These are phyloP conservation scores for Limosa lapponica DNA, from an alignment of 2,797 vertebrate genomes.

Conservation along the genomic window DNA sequence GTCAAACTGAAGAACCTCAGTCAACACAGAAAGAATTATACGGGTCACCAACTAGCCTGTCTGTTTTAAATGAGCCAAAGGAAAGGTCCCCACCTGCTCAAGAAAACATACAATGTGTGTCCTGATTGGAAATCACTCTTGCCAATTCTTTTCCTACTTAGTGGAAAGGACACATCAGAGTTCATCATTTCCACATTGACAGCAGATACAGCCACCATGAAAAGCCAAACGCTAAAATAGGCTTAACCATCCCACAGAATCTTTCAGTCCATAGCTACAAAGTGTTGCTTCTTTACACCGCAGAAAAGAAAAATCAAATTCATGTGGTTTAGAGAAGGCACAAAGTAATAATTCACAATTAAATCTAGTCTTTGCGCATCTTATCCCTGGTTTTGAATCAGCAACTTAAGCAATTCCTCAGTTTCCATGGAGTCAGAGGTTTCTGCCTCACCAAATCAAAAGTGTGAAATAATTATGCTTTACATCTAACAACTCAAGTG, in stretches of 20 bases:
- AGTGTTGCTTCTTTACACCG: background rate
- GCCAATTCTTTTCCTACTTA: background rate
- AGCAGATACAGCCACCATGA: background rate
- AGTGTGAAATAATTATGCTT: slow-evolving; percentile 46
- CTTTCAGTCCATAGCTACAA: background rate
- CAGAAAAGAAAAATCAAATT: background rate
- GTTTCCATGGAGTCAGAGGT: slow-evolving; percentile 43
- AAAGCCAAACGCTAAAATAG: background rate
- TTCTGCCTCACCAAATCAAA: slow-evolving; percentile 41
- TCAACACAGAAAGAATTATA: background rate
- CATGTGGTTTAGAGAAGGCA: background rate
- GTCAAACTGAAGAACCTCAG: background rate
- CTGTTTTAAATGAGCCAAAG: background rate
- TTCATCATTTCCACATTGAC: background rate
- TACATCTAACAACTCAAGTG: slow-evolving; percentile 40
- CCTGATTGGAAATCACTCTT: background rate
- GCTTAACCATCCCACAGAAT: background rate
- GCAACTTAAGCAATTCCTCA: background rate
- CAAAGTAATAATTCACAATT: background rate
- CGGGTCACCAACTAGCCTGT: background rate
- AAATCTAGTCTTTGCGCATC: background rate
- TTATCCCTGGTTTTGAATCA: slow-evolving; percentile 18
- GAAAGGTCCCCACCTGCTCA: background rate
- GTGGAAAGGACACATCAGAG: background rate
- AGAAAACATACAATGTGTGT: background rate